phyloP scores from a whole-genome alignment of 2,797 vertebrate species.

The Cryptoblepharus egeriae region DNA sequence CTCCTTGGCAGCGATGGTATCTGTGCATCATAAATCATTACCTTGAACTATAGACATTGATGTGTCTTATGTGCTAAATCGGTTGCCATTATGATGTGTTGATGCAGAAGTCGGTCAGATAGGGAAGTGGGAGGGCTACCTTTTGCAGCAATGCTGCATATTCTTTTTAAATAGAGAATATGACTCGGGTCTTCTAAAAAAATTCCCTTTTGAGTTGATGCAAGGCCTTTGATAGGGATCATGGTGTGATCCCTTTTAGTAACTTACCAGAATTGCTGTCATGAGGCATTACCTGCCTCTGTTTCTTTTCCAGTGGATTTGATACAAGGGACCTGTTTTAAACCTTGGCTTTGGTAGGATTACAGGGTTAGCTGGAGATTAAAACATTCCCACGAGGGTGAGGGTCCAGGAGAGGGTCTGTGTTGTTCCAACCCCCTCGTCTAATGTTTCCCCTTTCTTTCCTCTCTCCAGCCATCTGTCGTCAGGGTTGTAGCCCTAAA shows the following conservation, averaged over 20 bases:
- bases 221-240: not conserved
- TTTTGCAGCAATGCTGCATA: no score
- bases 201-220: not conserved
- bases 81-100: not conserved
- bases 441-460: not conserved
- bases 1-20: not conserved
- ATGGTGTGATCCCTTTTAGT: accelerated
- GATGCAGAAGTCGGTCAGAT: not conserved
- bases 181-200: no score
- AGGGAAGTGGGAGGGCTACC: not conserved
- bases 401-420: constrained; percentile 39
- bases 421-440: constrained; percentile 46
- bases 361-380: constrained; percentile 62
- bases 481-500: constrained; percentile 95
- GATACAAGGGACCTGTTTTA: constrained; percentile 57
- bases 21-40: constrained; percentile 33
- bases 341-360: constrained; percentile 70
- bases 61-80: constrained; percentile 37
- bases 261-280: constrained; percentile 33
- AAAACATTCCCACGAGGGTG: constrained; percentile 66
- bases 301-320: constrained; percentile 56
- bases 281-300: constrained; percentile 44
- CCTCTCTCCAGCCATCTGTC: constrained; percentile 89
- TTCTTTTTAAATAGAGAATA: no score
- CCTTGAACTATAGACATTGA: constrained; percentile 26